Base-by-base conservation (phyloP, 2,113 vertebrate species). In the Lontra canadensis region DNA sequence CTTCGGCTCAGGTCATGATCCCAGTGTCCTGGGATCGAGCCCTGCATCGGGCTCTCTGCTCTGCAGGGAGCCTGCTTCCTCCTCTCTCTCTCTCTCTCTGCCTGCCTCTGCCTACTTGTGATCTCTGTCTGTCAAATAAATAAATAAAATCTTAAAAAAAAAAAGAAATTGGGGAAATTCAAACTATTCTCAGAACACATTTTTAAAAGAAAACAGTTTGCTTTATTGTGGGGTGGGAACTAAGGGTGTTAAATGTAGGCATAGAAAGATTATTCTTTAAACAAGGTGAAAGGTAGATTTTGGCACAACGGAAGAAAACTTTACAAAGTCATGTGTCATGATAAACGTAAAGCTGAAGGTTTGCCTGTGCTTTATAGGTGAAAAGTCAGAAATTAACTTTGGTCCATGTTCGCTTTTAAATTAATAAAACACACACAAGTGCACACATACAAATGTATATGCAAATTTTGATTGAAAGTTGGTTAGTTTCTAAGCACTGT, bases 341-440 rank as follows among this genome's bases (percentile, higher is more conserved):
- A 83, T 86, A 90, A 34, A 90, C 71, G 89, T 98, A 96, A 97
- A 87, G 31, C 49, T 26, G 29, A 94, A 67, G 34, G 0, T 29
- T 91, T 23, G 11, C 26, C 10, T 83, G 4, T 92, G 18, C 1
- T 61, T 63, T 84, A 5, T 42, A 55, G 15, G 8, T 85, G 71
- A 95, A 96, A 93, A 95, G 97, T 98, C 63, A 97, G 95, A 97
- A 91, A 52, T 96, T 97, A 52, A 94, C 97, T 98, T 95, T 94
- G 88, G 96, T 95, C 93, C 97, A 88, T 97, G 85, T 98, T 86
- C 98, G 63, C 92, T 98, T 97, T 98, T 55, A 36, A 67, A 97
- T 94, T 98, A 97, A 98, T 97, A 98, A 98, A 98, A 47, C 25
- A n/a, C 12, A 29, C 29, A 21, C 11, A 95, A 97, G 9, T 79